phyloP scores from a whole-genome alignment of 2,797 vertebrate genomes.

The Microctenopoma stevenorrisi region DNA sequence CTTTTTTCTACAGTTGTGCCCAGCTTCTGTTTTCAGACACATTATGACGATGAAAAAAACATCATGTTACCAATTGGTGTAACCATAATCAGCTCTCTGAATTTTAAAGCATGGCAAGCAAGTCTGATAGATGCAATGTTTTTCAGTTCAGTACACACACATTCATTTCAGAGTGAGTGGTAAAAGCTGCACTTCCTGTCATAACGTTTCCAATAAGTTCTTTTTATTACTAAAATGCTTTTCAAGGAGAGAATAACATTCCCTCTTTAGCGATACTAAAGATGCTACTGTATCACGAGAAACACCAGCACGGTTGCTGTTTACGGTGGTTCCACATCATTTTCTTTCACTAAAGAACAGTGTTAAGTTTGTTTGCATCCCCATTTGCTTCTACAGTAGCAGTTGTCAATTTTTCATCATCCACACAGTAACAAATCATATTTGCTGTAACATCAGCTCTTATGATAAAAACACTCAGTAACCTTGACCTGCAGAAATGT shows the following conservation, averaged over 20 bases:
- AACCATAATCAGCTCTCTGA: not conserved
- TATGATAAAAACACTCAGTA: not conserved
- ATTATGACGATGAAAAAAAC: not conserved
- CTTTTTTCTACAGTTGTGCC: not conserved
- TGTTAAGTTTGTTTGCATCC: not conserved
- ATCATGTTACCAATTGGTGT: not conserved
- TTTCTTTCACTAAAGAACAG: too few species aligned
- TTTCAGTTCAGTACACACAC: not conserved
- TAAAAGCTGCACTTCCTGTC: slow-evolving; percentile 13
- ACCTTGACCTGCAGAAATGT: too few species aligned
- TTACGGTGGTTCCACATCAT: too few species aligned
- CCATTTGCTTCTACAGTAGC: slow-evolving; percentile 17
- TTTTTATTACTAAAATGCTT: not conserved
- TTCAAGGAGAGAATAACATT: not conserved
- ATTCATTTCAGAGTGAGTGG: slow-evolving; percentile 6
- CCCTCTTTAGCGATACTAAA: slow-evolving; percentile 42
- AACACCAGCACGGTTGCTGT: slow-evolving; percentile 11
- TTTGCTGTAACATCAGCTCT: not conserved
- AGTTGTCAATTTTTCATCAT: slow-evolving; percentile 10
- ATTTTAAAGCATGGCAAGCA: not conserved
- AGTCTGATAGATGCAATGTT: not conserved
- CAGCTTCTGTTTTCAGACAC: slow-evolving; percentile 1
- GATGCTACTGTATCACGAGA: slow-evolving; percentile 10
- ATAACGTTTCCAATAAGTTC: slow-evolving; percentile 27
- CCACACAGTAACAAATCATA: not conserved